Percentiles rank a stretch among this genome's conserved stretches.
These are phyloP conservation scores for Gastracanthus pulcherrimus DNA, from an alignment of 2,888 invertebrate genomes.

Conservation along the genomic window DNA sequence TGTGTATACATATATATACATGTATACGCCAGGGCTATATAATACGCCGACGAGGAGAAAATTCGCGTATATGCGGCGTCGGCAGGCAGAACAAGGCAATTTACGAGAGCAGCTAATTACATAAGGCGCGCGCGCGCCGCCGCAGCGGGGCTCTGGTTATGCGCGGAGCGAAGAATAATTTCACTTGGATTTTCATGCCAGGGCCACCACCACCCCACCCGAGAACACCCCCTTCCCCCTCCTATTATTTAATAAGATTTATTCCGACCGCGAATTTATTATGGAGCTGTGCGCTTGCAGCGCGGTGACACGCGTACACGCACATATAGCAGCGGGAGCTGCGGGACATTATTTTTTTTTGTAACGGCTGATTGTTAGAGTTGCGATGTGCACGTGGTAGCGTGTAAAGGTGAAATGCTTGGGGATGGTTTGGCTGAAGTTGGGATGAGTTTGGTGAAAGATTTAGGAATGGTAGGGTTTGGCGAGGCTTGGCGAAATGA, in stretches of 20 bases:
- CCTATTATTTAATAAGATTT: conserved; percentile 43
- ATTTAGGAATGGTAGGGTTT: too few relatives aligned
- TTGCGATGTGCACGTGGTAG: too few relatives aligned
- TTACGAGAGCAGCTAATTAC: conserved; percentile 70
- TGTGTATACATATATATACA: neutral
- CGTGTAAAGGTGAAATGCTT: too few relatives aligned
- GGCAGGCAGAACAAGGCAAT: conserved; percentile 61
- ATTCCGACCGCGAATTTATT: conserved; percentile 25
- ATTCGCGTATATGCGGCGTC: conserved; percentile 8
- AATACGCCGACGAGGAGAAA: neutral
- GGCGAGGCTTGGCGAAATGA: too few relatives aligned
- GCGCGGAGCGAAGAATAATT: conserved; percentile 45
- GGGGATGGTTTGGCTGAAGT: too few relatives aligned
- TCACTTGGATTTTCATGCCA: conserved; percentile 18
- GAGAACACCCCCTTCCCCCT: neutral
- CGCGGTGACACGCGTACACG: too few relatives aligned
- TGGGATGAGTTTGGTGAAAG: too few relatives aligned
- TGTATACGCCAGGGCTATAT: too few relatives aligned
- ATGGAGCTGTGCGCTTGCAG: too few relatives aligned
- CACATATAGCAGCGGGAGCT: too few relatives aligned
- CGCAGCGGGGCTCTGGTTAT: neutral
- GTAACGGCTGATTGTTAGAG: too few relatives aligned
- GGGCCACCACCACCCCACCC: neutral
- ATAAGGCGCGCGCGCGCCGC: conserved; percentile 47
- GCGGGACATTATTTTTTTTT: too few relatives aligned